Evolutionary conservation across 2,113 vertebrate genomes (phyloP), one percentile per base, ranked within the genome.

Genomic region (Phylloscopus whistleri): DNA sequence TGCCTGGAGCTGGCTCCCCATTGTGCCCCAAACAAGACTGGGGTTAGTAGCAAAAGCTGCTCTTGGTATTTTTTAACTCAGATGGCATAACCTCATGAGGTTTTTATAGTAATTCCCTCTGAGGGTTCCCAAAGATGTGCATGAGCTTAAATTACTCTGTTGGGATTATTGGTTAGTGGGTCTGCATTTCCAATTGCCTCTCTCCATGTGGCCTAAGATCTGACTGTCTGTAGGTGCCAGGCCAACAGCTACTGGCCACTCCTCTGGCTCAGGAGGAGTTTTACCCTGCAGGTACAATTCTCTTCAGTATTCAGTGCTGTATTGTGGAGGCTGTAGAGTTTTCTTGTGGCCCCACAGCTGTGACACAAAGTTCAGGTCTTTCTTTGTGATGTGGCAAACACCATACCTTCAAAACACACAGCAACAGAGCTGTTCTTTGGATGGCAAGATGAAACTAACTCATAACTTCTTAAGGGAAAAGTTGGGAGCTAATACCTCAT

Each of bases 121-220:
- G 31, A 41, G 8, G 24, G 17, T 1, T 72, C 44, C 17, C 49
- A 60, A 72, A 79, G 23, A 28, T 28, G 67, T 9, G 60, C 44
- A 35, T 0, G 0, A 64, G 8, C 10, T 66, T n/a, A 24, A 91
- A 37, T n/a, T 56, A 49, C 6, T 73, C 31, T 30, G 0, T 39
- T 56, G 43, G 70, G 89, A 62, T 73, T 41, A 28, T 23, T 49
- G n/a, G 15, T 48, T 37, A 52, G 31, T 46, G 37, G 13, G 28
- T 43, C 37, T 82, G 55, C 23, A 43, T 63, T 76, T 93, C 39
- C 68, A 73, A 9, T 8, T 66, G 59, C 21, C 15, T 70, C 39
- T 17, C 37, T n/a, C 17, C 27, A 12, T 3, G 37, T 58, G 37
- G 43, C 16, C 13, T 3, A 30, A 72, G n/a, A 55, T 21, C 16